phyloP scores from a whole-genome alignment of 2,888 invertebrate genomes.

The Serripes groenlandicus region DNA sequence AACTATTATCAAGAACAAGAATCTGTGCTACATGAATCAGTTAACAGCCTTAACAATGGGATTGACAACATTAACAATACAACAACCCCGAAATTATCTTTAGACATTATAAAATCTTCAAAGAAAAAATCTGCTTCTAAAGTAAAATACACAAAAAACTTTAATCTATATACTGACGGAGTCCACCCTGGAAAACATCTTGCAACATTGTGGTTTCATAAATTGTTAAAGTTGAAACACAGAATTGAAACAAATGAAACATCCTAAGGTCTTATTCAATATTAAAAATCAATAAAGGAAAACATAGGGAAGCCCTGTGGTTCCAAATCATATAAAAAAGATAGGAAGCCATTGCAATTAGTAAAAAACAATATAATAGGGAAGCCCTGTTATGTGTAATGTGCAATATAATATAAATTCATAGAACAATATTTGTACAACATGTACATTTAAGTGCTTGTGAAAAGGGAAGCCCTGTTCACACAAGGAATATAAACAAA shows the following conservation, averaged over 20 bases:
- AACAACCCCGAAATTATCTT: too few relatives aligned
- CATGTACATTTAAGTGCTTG: neutral
- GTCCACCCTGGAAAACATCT: too few relatives aligned
- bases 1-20: neutral
- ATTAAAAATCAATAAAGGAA: neutral
- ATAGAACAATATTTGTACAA: neutral
- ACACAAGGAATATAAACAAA: neutral
- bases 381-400: constrained; percentile 6
- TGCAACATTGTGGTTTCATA: neutral
- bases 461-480: neutral
- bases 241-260: neutral
- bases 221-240: neutral
- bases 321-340: neutral
- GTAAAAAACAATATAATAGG: neutral
- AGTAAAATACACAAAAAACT: neutral
- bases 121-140: neutral
- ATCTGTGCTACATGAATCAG: neutral
- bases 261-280: neutral
- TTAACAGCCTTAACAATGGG: neutral
- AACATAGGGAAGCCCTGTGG: neutral
- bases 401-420: neutral
- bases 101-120: neutral
- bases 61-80: neutral
- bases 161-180: too few relatives aligned
- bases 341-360: neutral